phyloP scores from a whole-genome alignment of 1,140 invertebrate species.

The Rhizoglyphus robini region DNA sequence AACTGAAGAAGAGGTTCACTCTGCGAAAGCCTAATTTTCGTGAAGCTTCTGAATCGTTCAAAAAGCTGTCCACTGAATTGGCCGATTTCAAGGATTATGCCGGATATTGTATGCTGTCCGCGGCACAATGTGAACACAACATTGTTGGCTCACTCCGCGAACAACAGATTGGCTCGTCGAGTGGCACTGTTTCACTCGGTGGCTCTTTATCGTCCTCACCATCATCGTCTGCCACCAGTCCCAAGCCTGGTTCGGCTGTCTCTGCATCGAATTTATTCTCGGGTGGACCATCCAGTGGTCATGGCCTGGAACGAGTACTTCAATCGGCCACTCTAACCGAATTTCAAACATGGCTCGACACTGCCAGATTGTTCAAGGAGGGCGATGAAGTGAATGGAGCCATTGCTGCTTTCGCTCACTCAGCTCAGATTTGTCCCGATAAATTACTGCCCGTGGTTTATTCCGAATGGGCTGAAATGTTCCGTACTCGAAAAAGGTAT shows the following conservation, averaged over 20 bases:
- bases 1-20: constrained; percentile 21
- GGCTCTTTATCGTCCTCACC: background rate
- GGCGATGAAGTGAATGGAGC: constrained; percentile 21
- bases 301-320: background rate
- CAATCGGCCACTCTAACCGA: constrained; percentile 1
- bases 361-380: constrained; percentile 16
- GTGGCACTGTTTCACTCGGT: background rate
- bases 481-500: background rate
- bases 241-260: background rate
- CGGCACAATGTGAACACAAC: constrained; percentile 21
- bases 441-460: background rate
- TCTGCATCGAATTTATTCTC: background rate
- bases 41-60: constrained; percentile 17
- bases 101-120: constrained; percentile 21
- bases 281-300: background rate
- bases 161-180: background rate
- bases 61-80: constrained; percentile 10
- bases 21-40: constrained; percentile 19
- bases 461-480: constrained; percentile 15
- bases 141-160: constrained; percentile 10
- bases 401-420: constrained; percentile 20
- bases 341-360: constrained; percentile 15
- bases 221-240: background rate
- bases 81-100: constrained; percentile 18
- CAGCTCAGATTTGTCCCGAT: background rate